Evolutionary conservation across 35 echinoderm and acorn worm genomes (phyloP).

Genomic region (Diadema setosum): DNA sequence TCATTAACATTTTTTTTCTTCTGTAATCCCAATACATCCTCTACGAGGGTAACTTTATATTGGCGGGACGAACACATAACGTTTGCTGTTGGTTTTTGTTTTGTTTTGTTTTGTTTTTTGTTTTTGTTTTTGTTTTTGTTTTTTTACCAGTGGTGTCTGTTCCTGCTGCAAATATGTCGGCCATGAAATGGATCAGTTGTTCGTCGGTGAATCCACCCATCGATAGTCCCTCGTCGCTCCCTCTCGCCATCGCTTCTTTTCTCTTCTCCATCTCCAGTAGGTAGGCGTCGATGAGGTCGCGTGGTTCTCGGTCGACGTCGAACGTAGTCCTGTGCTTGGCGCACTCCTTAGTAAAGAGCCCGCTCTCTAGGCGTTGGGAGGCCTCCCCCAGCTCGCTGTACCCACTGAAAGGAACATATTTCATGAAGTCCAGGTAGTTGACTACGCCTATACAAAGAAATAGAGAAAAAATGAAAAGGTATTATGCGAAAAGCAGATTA

Average conservation of each 20-base stretch:
- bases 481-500: neutral
- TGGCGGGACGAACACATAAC: too few species aligned
- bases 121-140: neutral
- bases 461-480: neutral
- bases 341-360: neutral
- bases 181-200: constrained; percentile 11
- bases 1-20: too few species aligned
- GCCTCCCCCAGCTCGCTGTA: neutral
- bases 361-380: neutral
- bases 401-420: neutral
- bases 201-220: constrained; percentile 19
- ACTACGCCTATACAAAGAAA: neutral
- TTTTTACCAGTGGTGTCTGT: constrained; percentile 37
- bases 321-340: constrained; percentile 40
- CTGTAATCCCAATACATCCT: too few species aligned
- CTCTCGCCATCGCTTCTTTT: neutral
- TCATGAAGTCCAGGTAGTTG: neutral
- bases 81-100: too few species aligned
- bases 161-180: constrained; percentile 70
- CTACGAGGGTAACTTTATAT: too few species aligned
- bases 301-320: constrained; percentile 1
- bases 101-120: neutral
- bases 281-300: constrained; percentile 72
- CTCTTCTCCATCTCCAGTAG: constrained; percentile 46
- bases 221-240: neutral